Evolutionary conservation across 2,113 vertebrate genomes (phyloP).

Genomic region (Antidorcas marsupialis): DNA sequence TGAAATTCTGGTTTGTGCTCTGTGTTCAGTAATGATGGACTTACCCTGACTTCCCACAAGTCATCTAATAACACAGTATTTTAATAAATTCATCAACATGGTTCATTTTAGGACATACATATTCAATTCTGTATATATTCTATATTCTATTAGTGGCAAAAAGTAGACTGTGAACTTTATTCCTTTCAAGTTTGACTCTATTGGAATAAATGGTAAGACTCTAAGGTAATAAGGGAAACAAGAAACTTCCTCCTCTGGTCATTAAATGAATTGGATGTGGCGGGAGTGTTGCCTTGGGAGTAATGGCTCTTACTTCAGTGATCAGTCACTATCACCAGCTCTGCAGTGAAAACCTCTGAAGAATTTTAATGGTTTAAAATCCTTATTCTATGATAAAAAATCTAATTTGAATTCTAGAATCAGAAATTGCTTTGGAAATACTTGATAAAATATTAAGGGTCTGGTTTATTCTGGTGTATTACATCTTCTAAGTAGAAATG

Average conservation of each 20-base stretch:
- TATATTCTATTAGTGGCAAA: not conserved
- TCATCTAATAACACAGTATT: not conserved
- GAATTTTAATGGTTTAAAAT: constrained; percentile 1
- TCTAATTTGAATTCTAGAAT: not conserved
- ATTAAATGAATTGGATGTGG: not conserved
- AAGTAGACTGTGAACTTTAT: not conserved
- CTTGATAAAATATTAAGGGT: not conserved
- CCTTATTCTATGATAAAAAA: not conserved
- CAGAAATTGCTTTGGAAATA: not conserved
- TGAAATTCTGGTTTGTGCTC: not conserved
- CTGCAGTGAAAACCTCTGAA: not conserved
- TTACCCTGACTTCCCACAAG: not conserved
- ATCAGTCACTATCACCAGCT: not conserved
- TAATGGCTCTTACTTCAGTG: not conserved
- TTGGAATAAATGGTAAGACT: not conserved
- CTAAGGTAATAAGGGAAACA: not conserved
- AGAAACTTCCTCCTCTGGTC: not conserved
- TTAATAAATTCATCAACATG: not conserved
- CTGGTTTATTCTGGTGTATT: not conserved
- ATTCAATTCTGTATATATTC: not conserved
- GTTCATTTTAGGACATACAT: not conserved
- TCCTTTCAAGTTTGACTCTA: not conserved
- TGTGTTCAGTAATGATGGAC: not conserved
- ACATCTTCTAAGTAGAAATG: not conserved
- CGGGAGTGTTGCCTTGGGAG: not conserved